Evolutionary conservation across 1,140 invertebrate genomes (phyloP).

Genomic region (Antheraea pernyi): DNA sequence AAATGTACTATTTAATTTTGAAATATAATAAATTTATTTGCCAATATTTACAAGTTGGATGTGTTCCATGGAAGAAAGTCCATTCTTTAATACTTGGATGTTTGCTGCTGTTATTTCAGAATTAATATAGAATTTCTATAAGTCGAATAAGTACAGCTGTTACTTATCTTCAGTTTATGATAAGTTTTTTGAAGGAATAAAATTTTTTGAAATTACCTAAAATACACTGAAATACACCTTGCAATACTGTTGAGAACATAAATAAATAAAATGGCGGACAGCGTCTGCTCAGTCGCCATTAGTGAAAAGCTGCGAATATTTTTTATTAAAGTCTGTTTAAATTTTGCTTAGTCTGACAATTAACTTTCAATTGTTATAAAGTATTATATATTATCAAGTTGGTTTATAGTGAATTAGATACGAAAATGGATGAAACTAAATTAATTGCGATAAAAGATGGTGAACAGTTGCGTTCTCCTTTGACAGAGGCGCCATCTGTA

Average conservation of each 20-base stretch:
- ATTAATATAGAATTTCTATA: no score
- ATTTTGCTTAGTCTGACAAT: slow-evolving; percentile 4
- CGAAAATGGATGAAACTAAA: slow-evolving; percentile 52
- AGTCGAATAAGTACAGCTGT: no score
- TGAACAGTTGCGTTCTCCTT: slow-evolving; percentile 49
- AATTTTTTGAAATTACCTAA: no score
- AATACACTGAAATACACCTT: no score
- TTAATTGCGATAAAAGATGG: slow-evolving; percentile 66
- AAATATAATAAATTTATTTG: no score
- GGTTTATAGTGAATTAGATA: neutral
- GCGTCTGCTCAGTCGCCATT: slow-evolving; percentile 6
- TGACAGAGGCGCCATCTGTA: slow-evolving; percentile 63
- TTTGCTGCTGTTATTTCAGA: no score
- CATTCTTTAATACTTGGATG: no score
- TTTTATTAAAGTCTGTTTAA: neutral
- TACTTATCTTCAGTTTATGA: no score
- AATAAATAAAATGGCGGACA: slow-evolving; percentile 15
- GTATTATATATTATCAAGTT: slow-evolving; percentile 6
- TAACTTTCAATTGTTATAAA: slow-evolving; percentile 1
- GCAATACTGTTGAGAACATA: neutral
- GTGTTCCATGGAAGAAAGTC: no score
- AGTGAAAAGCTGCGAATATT: neutral
- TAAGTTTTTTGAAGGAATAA: no score
- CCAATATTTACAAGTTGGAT: no score
- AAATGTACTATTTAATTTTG: no score